A percentile compares a stretch with the other conserved stretches of the same genome.
Conservation (phyloP, 2,888 invertebrate genomes). For the Eupithecia dodoneata region DNA sequence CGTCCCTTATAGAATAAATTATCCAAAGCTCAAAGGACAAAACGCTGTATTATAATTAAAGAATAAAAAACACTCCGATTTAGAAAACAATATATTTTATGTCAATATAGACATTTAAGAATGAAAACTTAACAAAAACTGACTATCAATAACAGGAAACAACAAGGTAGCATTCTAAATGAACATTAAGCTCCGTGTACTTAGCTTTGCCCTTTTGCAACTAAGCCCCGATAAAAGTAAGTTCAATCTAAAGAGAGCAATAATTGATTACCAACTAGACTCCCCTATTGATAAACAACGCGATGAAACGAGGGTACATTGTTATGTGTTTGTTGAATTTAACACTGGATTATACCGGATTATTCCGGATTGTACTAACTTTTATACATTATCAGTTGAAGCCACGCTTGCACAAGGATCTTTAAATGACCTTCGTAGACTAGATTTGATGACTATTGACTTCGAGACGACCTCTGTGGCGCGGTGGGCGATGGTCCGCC, state of each 20-base stretch:
- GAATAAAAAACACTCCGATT: too few relatives aligned
- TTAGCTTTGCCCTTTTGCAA: background rate
- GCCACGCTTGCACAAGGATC: too few relatives aligned
- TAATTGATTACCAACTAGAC: background rate
- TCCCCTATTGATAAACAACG: background rate
- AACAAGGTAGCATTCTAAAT: too few relatives aligned
- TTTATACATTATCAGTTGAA: background rate
- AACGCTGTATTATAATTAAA: background rate
- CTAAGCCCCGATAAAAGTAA: background rate
- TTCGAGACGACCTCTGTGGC: too few relatives aligned
- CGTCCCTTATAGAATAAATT: background rate
- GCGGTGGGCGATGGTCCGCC: too few relatives aligned
- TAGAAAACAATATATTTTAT: too few relatives aligned
- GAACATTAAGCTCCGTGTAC: too few relatives aligned
- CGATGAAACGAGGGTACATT: background rate
- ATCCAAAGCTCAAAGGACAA: background rate
- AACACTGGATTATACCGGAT: slow-evolving; percentile 5
- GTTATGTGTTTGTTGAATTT: background rate
- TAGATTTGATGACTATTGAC: too few relatives aligned
- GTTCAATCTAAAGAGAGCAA: background rate
- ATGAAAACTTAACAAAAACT: too few relatives aligned
- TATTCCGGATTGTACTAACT: background rate
- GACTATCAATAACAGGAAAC: too few relatives aligned
- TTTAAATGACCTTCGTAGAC: too few relatives aligned
- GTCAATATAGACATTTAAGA: too few relatives aligned